Evolutionary conservation across 2,113 vertebrate species (phyloP), one percentile per base, ranked within the genome.

Genomic region (Prunella fulvescens): DNA sequence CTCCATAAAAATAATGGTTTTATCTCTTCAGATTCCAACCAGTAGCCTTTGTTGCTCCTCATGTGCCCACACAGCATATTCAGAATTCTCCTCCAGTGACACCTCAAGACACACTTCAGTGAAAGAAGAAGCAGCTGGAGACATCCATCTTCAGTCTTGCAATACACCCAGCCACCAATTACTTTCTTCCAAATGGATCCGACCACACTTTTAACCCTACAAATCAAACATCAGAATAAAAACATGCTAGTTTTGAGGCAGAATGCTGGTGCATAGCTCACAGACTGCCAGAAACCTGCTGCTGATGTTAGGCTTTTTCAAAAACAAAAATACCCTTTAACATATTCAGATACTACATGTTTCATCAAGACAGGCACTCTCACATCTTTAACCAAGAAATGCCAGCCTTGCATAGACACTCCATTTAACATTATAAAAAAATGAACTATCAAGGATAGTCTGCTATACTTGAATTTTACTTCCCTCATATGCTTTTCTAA

Each of bases 151-250:
- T 88, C 85, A 81, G 56, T 72, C 53, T 12, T 56, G 60, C 35
- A 83, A 72, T 9, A 37, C 22, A 81, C 18, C 11, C 85, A 88
- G 89, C 31, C 1, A 14, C 47, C 72, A 80, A 67, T 97, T 88
- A 98, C 64, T 98, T 98, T 92, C 98, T 98, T 97, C 97, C 96
- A 96, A 98, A 98, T 15, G 98, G 98, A 97, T 98, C 98, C 73
- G 98, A 98, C 98, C 98, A 98, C 65, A 98, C 98, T 97, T 98
- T 98, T 81, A 98, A 93, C 81, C 98, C 98, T 98, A 95, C 9
- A 97, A 97, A 97, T 70, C 82, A 97, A 82, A 93, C 19, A 84
- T n/a, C 70, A 89, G 39, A 91, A 94, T 37, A 37, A 37, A 37
- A 37, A 37, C 37, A 37, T 37, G 37, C 37, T 37, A 37, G 37